Percentiles rank a stretch among this genome's conserved stretches.
phyloP scores from a whole-genome alignment of 2,113 vertebrate genomes.

The Erythrolamprus reginae region DNA sequence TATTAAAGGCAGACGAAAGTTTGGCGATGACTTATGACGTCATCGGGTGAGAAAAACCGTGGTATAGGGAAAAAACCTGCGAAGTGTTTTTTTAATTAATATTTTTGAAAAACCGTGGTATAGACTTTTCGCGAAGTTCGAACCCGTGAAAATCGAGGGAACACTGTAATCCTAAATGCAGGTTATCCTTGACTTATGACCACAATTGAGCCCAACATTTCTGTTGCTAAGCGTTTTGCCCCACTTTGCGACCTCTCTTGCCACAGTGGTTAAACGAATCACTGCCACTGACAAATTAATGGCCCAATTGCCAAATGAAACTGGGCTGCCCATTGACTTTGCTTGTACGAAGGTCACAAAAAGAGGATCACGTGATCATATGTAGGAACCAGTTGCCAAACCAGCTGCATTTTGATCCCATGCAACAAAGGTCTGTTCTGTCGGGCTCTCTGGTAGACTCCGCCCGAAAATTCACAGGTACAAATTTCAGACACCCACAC shows the following conservation, averaged over 20 bases:
- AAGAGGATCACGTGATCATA: neutral
- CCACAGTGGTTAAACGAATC: neutral
- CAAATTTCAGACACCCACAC: too few species aligned
- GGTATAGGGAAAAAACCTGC: too few species aligned
- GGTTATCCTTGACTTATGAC: neutral
- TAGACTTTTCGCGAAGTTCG: too few species aligned
- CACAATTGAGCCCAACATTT: neutral
- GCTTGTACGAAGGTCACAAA: neutral
- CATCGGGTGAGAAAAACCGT: too few species aligned
- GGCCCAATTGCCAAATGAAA: neutral
- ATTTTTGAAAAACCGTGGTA: too few species aligned
- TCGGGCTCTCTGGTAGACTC: too few species aligned
- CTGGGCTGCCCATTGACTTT: neutral
- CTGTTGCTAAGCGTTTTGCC: neutral
- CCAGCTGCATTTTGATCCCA: neutral
- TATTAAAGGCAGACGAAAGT: too few species aligned
- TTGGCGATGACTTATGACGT: too few species aligned
- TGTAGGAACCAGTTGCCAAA: neutral
- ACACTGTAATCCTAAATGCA: neutral
- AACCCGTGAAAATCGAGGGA: too few species aligned
- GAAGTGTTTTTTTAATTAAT: too few species aligned
- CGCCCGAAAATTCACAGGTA: too few species aligned
- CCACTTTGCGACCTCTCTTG: neutral
- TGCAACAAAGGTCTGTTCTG: too few species aligned
- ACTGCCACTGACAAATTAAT: neutral